These are phyloP conservation scores for Chrysolina oricalcia DNA, from an alignment of 2,888 invertebrate species.

Conservation along the genomic window DNA sequence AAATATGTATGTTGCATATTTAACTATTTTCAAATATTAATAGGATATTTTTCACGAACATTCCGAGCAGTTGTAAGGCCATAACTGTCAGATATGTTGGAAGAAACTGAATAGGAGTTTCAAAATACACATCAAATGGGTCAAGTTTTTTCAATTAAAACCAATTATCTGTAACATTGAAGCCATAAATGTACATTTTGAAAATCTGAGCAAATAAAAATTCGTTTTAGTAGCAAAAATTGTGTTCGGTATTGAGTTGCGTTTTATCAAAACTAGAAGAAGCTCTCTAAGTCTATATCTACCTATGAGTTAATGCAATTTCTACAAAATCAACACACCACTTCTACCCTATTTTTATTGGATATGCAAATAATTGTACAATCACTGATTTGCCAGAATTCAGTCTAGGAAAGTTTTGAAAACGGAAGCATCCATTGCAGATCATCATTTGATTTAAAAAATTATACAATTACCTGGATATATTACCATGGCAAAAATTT, in stretches of 20 bases:
- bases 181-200: background rate
- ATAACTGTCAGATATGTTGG: constrained; percentile 6
- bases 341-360: constrained; percentile 4
- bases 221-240: background rate
- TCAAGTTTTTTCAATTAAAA: background rate
- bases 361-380: constrained; percentile 20
- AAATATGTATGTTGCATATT: background rate
- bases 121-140: constrained; percentile 4
- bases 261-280: background rate
- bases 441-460: background rate
- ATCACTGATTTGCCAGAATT: background rate
- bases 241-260: background rate
- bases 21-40: background rate
- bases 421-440: background rate
- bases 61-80: constrained; percentile 5
- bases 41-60: background rate
- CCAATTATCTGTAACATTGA: too few relatives aligned
- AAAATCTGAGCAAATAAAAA: background rate
- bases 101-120: constrained; percentile 5
- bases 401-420: background rate
- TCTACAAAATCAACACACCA: constrained; percentile 16
- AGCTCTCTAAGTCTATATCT: constrained; percentile 20
- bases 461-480: constrained; percentile 22
- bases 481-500: constrained; percentile 12
- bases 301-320: constrained; percentile 8